Evolutionary conservation across 2,113 vertebrate genomes (phyloP).

Genomic region (Nicator chloris): DNA sequence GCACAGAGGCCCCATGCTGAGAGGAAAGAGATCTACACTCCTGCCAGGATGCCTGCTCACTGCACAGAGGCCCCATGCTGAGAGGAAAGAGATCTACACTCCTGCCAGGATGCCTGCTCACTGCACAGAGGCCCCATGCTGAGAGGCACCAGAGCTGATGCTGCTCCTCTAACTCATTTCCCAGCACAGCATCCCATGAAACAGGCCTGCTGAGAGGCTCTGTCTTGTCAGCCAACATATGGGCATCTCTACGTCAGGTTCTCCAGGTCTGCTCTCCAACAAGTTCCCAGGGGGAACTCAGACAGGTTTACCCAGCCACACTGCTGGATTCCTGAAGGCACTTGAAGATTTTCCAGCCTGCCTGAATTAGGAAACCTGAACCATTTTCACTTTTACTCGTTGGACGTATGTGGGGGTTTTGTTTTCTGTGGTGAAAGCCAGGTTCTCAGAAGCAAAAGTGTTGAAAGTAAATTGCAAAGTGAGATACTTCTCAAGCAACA

Average conservation of each 20-base stretch:
- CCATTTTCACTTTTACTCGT: background rate
- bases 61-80: fast-evolving
- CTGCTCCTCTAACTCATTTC: background rate
- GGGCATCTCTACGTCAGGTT: background rate
- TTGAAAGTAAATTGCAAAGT: background rate
- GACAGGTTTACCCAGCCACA: background rate
- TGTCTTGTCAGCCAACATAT: background rate
- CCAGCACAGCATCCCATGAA: background rate
- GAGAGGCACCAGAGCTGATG: background rate
- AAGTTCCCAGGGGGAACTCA: background rate
- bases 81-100: background rate
- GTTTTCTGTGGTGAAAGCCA: background rate
- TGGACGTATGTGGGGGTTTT: background rate
- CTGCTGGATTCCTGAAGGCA: background rate
- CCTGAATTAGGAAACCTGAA: background rate
- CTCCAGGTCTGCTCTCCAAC: background rate
- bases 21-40: background rate
- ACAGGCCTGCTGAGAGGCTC: background rate
- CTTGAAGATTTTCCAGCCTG: background rate
- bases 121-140: fast-evolving
- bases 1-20: fast-evolving
- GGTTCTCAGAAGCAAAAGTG: background rate
- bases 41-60: background rate
- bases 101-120: background rate
- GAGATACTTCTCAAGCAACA: background rate